Conservation (phyloP, 2,888 invertebrate genomes). For the Apamea crenata region DNA sequence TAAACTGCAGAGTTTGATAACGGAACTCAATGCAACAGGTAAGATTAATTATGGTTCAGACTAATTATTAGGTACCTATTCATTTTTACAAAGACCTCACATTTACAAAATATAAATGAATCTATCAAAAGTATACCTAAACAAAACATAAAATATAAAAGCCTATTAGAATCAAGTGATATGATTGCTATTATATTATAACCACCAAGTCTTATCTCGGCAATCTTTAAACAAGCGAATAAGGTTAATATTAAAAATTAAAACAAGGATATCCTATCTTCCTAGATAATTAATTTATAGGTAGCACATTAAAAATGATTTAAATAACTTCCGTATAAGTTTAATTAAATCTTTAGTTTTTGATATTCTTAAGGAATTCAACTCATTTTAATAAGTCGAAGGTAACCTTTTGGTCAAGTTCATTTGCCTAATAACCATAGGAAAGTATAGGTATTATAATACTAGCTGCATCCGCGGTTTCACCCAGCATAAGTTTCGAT, state of each 20-base stretch:
- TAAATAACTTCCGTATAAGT: neutral
- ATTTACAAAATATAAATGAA: no score
- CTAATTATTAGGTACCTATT: no score
- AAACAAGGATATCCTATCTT: neutral
- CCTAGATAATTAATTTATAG: neutral
- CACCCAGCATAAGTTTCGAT: no score
- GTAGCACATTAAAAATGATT: neutral
- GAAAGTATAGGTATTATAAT: neutral
- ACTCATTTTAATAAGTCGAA: neutral
- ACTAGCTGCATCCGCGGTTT: no score
- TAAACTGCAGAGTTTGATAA: constrained; percentile 69
- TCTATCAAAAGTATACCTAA: no score
- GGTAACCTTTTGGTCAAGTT: neutral
- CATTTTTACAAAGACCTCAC: no score
- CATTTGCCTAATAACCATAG: neutral
- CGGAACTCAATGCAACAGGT: constrained; percentile 55
- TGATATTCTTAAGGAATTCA: neutral
- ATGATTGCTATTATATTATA: no score
- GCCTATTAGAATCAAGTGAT: no score
- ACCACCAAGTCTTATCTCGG: neutral
- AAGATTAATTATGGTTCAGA: constrained; percentile 8
- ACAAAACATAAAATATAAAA: no score
- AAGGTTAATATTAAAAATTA: neutral
- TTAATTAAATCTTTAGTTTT: neutral
- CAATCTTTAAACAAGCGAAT: neutral